Conservation (phyloP, 23 tunicate genomes). For the Trididemnum clinides region DNA sequence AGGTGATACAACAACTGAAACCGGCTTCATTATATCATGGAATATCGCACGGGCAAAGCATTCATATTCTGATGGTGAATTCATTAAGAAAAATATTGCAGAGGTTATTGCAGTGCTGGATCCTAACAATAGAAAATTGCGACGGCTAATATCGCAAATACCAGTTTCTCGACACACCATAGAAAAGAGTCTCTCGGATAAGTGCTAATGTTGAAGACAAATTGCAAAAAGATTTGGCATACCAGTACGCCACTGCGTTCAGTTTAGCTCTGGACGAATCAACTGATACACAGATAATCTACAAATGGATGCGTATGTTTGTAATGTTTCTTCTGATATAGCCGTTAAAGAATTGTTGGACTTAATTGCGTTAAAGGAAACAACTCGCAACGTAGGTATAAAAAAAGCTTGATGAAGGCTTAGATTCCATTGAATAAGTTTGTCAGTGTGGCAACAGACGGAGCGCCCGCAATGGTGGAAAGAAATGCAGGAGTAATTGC, state of each 20-base stretch:
- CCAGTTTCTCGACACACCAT: constrained; percentile 49
- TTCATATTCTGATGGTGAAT: constrained; percentile 31
- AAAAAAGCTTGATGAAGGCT: constrained; percentile 49
- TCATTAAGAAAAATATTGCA: constrained; percentile 21
- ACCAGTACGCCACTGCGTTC: constrained; percentile 38
- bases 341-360: constrained; percentile 41
- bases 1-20: constrained; percentile 46
- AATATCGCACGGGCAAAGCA: constrained; percentile 34
- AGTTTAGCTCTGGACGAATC: constrained; percentile 55
- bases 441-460: no score
- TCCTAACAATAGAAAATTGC: constrained; percentile 35
- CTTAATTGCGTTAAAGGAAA: constrained; percentile 44
- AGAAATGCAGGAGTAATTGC: constrained; percentile 36
- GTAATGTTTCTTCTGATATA: constrained; percentile 30
- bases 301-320: constrained; percentile 47
- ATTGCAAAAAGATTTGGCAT: constrained; percentile 32
- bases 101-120: constrained; percentile 18
- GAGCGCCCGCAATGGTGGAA: constrained; percentile 25
- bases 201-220: constrained; percentile 54
- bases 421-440: constrained; percentile 29
- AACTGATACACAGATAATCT: constrained; percentile 45
- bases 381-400: constrained; percentile 42
- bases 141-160: constrained; percentile 25
- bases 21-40: constrained; percentile 44
- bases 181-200: constrained; percentile 47